phyloP scores from a whole-genome alignment of 2,113 vertebrate species.

The Pseudonaja textilis region DNA sequence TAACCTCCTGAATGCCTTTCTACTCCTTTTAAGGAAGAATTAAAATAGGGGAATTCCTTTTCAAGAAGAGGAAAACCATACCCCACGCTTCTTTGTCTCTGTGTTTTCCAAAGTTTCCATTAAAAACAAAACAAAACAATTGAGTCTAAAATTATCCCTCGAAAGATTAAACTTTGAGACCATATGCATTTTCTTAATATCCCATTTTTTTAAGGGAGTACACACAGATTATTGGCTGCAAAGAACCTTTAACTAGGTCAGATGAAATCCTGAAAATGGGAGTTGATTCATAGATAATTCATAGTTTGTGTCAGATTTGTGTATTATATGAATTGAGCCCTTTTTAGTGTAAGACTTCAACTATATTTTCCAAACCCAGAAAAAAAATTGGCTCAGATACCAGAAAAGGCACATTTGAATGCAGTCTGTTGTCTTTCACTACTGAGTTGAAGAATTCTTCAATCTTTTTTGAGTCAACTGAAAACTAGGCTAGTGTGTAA shows the following conservation, averaged over 20 bases:
- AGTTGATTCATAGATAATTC: neutral
- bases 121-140: neutral
- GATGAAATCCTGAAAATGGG: neutral
- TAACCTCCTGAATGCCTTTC: accelerated
- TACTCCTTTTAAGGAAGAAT: neutral
- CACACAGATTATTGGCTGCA: neutral
- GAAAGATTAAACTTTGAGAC: neutral
- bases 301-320: neutral
- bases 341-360: neutral
- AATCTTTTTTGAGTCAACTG: neutral
- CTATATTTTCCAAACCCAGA: neutral
- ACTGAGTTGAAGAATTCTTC: neutral
- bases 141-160: neutral
- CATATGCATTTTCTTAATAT: neutral
- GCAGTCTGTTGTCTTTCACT: neutral
- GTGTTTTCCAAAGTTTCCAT: neutral
- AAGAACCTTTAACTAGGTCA: neutral
- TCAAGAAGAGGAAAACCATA: neutral
- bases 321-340: neutral
- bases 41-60: accelerated
- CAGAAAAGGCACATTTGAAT: neutral
- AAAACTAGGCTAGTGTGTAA: neutral
- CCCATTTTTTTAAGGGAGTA: neutral
- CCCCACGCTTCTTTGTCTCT: neutral
- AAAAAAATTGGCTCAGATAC: neutral